These are phyloP conservation scores for Epinotia brunnichana DNA, from an alignment of 2,888 invertebrate species.

Conservation along the genomic window DNA sequence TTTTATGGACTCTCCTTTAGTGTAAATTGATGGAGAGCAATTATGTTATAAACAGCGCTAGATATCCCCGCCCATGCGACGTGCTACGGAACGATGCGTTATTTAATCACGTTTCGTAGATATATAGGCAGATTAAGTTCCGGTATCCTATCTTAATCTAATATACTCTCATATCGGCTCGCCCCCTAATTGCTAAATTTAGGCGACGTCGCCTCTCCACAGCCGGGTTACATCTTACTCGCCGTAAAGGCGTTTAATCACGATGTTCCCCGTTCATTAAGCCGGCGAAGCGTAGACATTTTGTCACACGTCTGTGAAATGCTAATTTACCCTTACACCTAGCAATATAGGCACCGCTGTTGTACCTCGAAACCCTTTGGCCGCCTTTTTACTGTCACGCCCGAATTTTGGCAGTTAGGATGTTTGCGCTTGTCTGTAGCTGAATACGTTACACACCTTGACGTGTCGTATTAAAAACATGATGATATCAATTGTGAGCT, in stretches of 20 bases:
- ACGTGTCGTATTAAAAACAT: slow-evolving; percentile 7
- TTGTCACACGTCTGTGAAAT: slow-evolving; percentile 78
- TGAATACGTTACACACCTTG: background rate
- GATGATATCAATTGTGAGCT: background rate
- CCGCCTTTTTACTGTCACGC: slow-evolving; percentile 66
- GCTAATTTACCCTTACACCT: slow-evolving; percentile 76
- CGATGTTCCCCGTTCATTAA: slow-evolving; percentile 78
- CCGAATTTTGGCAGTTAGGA: slow-evolving; percentile 62
- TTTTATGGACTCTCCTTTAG: slow-evolving; percentile 1
- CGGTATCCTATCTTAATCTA: slow-evolving; percentile 59
- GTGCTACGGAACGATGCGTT: slow-evolving; percentile 9
- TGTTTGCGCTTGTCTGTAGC: slow-evolving; percentile 56
- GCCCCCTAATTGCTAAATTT: slow-evolving; percentile 71
- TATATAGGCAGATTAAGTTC: slow-evolving; percentile 52
- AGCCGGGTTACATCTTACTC: slow-evolving; percentile 60
- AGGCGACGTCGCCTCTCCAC: slow-evolving; percentile 56
- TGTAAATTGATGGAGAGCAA: slow-evolving; percentile 24
- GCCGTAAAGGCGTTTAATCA: slow-evolving; percentile 73
- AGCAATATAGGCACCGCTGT: slow-evolving; percentile 70
- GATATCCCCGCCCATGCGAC: slow-evolving; percentile 4
- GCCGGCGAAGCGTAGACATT: slow-evolving; percentile 67
- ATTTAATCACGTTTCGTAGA: slow-evolving; percentile 49
- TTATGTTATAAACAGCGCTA: slow-evolving; percentile 19
- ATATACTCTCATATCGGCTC: slow-evolving; percentile 59
- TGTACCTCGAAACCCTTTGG: slow-evolving; percentile 60